Evolutionary conservation across 2,888 invertebrate species (phyloP), one percentile per base, ranked within the genome.

Genomic region (Xylocampa areola): DNA sequence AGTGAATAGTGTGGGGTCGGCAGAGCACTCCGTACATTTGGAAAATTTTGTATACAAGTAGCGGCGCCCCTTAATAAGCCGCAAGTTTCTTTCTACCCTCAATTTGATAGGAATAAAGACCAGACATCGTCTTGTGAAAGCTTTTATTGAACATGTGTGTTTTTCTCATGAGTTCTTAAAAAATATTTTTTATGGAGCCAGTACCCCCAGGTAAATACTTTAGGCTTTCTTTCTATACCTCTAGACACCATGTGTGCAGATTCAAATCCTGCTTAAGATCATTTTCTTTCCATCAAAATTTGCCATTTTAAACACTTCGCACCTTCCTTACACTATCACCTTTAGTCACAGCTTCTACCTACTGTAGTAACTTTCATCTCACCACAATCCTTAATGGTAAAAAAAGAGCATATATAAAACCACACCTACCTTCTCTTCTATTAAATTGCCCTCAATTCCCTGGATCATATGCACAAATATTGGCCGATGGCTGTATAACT

Each of bases 141-240:
- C 39, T 30, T 57, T 69, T 63, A 59, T 27, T 47, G 14, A 52
- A 69, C 63, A 59, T 57, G 67, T 44, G 47, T 43, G 16, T 55
- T 33, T 41, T 54, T 36, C 59, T 51, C 70, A 73, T 64, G 62
- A 67, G 59, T 13, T 44, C 27, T 21, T 5, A 36, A n/a, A 5
- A 30, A 29, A 13, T 17, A 10, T 7, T 11, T 29, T 1, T 11
- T 11, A 11, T 11, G 5, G 29, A 1, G 10, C 25, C 25, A 10
- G 1, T 5, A 27, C n/a, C 2, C 27, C 3, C 27, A 27, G 10
- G n/a, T n/a, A n/a, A n/a, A n/a, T n/a, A n/a, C n/a, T n/a, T n/a
- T n/a, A n/a, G n/a, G n/a, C n/a, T n/a, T n/a, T n/a, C n/a, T n/a
- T n/a, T n/a, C n/a, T n/a, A n/a, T n/a, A n/a, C n/a, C n/a, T n/a